phyloP scores from a whole-genome alignment of 2,113 vertebrate genomes.

The Cygnus atratus region DNA sequence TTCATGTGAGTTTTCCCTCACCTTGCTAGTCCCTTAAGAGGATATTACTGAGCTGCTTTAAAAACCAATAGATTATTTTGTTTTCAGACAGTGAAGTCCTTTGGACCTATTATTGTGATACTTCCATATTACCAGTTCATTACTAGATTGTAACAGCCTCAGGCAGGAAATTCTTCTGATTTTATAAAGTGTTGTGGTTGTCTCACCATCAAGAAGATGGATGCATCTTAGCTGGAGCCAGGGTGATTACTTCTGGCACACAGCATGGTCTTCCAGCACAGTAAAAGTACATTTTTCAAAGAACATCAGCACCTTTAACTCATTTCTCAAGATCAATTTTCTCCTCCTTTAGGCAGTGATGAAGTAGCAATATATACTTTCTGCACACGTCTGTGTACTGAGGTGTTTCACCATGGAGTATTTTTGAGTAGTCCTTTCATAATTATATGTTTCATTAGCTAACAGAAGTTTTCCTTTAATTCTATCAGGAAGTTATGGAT shows the following conservation, averaged over 20 bases:
- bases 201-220: not conserved
- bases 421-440: not conserved
- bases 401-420: not conserved
- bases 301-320: not conserved
- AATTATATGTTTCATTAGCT: not conserved
- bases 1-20: not conserved
- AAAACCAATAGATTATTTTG: not conserved
- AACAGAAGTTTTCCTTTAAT: not conserved
- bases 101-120: not conserved
- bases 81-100: not conserved
- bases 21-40: not conserved
- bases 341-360: not conserved
- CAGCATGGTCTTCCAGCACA: not conserved
- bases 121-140: not conserved
- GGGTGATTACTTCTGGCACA: not conserved
- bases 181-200: not conserved
- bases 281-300: not conserved
- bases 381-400: not conserved
- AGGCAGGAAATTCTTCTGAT: not conserved
- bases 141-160: not conserved
- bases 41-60: not conserved
- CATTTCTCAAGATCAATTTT: not conserved
- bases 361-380: not conserved
- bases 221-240: not conserved
- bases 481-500: not conserved